Evolutionary conservation across 1,140 invertebrate genomes (phyloP).

Genomic region (Cotesia typhae): DNA sequence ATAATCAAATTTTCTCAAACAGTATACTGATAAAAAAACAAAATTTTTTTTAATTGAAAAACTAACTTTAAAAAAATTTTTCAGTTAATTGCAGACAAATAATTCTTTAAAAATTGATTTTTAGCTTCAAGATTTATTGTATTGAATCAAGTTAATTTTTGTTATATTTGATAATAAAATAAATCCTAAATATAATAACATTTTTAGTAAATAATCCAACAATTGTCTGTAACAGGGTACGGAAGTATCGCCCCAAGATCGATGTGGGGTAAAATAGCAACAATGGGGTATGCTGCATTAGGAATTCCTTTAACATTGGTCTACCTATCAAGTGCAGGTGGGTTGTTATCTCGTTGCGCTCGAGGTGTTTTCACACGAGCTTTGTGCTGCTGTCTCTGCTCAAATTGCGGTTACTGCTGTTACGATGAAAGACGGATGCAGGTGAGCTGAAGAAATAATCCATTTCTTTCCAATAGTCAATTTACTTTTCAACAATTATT

Average conservation of each 20-base stretch:
- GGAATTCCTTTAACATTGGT: conserved; percentile 92
- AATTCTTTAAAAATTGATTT: no score
- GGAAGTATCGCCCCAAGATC: conserved; percentile 86
- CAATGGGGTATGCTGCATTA: conserved; percentile 87
- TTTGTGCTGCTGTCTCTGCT: conserved; percentile 83
- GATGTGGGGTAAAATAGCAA: conserved; percentile 83
- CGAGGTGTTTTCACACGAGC: conserved; percentile 86
- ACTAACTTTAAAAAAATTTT: no score
- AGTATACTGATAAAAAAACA: no score
- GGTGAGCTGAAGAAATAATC: conserved; percentile 43
- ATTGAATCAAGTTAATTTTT: no score
- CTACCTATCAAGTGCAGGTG: conserved; percentile 85
- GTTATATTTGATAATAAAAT: no score
- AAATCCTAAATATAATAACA: not conserved
- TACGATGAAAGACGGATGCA: conserved; percentile 84
- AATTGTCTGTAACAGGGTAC: conserved; percentile 74
- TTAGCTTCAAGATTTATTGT: no score
- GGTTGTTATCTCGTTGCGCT: conserved; percentile 83
- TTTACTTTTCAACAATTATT: not conserved
- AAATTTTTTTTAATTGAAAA: no score
- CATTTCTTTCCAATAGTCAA: no score
- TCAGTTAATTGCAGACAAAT: no score
- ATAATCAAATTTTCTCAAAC: no score
- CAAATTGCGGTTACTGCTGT: conserved; percentile 85
- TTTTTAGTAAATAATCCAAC: not conserved